Evolutionary conservation across 2,113 vertebrate species (phyloP).

Genomic region (Cyprinus carpio): DNA sequence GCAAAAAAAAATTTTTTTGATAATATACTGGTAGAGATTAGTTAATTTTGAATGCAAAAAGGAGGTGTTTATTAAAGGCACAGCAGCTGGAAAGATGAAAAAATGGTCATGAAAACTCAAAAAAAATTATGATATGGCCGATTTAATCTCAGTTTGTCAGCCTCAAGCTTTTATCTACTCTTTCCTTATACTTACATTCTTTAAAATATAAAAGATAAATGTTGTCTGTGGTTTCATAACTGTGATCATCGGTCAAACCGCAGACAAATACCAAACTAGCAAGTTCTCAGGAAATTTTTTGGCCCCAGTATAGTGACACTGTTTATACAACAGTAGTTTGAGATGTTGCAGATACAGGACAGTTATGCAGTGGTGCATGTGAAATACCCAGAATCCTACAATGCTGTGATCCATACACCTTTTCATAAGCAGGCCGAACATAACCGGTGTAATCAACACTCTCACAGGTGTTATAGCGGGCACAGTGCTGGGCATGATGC

Average conservation of each 20-base stretch:
- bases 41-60: not conserved
- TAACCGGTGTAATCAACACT: not conserved
- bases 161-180: not conserved
- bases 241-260: slow-evolving; percentile 9
- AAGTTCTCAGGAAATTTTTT: not conserved
- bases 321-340: slow-evolving; percentile 24
- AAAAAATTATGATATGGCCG: not conserved
- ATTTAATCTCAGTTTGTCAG: not conserved
- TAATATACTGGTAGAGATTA: not conserved
- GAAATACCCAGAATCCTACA: not conserved
- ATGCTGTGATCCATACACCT: not conserved
- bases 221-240: not conserved
- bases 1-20: not conserved
- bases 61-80: not conserved
- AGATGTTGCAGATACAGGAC: slow-evolving; percentile 11
- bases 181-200: not conserved
- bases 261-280: slow-evolving; percentile 23
- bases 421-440: not conserved
- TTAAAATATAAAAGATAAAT: not conserved
- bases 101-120: not conserved
- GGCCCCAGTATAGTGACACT: not conserved
- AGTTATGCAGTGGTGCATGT: not conserved
- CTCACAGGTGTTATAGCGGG: slow-evolving; percentile 79
- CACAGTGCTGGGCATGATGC: slow-evolving; percentile 70
- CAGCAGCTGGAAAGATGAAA: not conserved